These are phyloP conservation scores for Gyrodactylus bullatarudis DNA, from an alignment of 1,140 invertebrate species.

Conservation along the genomic window DNA sequence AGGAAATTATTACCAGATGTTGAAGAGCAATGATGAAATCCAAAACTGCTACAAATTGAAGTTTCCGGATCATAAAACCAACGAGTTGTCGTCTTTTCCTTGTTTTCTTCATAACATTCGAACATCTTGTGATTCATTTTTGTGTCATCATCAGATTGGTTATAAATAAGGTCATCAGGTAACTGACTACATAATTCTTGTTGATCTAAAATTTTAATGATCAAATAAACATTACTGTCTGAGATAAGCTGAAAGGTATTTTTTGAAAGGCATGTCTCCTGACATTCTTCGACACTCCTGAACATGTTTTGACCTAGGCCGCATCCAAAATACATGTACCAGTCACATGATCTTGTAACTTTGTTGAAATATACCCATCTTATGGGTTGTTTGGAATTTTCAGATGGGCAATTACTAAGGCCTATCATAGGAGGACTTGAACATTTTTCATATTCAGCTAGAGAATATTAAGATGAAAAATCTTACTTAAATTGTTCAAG, in stretches of 20 bases:
- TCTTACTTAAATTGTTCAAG: not conserved
- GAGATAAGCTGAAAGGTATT: no score
- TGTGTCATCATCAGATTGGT: not conserved
- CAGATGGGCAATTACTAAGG: not conserved
- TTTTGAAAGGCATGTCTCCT: not conserved
- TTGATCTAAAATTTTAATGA: not conserved
- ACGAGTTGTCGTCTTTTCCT: not conserved
- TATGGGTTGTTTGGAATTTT: not conserved
- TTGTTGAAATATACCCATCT: not conserved
- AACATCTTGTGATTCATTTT: not conserved
- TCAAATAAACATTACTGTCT: no score
- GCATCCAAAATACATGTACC: not conserved
- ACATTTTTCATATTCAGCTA: not conserved
- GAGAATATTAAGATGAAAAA: not conserved
- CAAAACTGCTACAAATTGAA: not conserved
- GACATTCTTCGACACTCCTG: not conserved
- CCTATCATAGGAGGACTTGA: not conserved
- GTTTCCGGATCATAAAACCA: not conserved
- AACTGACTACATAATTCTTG: not conserved
- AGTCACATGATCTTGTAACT: not conserved
- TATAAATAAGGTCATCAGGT: not conserved
- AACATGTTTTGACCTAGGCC: not conserved
- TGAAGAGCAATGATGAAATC: not conserved
- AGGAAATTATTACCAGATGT: not conserved
- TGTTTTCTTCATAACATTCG: not conserved